Evolutionary conservation across 1,140 invertebrate genomes (phyloP), one percentile per base, ranked within the genome.

Genomic region (Drosophila kurseongensis): DNA sequence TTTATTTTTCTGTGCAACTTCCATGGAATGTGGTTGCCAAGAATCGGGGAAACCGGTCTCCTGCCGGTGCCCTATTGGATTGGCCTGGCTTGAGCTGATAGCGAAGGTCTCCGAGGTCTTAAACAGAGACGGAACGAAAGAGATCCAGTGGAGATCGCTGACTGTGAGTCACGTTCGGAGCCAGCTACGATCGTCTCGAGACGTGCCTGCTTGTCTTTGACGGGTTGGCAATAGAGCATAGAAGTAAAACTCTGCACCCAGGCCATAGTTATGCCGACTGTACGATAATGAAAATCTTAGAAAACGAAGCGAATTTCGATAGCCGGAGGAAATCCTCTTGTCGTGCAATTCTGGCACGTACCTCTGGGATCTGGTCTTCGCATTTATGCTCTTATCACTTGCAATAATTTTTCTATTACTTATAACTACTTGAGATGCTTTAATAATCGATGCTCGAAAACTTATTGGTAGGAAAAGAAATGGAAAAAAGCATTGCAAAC

Each of bases 21-120:
- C 44, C 44, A 32, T 71, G 68, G 68, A 71, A 71, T 71, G 68
- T 47, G 36, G 68, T 36, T 71, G 44, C 18, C 42, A 32, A 71
- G 68, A 71, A 68, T 68, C 61, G 65, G 38, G 47, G 18, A 68
- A 68, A 71, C 68, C 68, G 68, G 68, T 71, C 68, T 69, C 67
- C 63, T 71, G 67, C 62, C 48, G 67, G 27, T 57, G 67, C 65
- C 65, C 65, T 69, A 57, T 69, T 55, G 62, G 67, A 40, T 47
- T 40, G 67, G 48, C 58, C 29, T 35, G 60, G 65, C 60, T 38
- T 66, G 47, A 29, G 60, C 38, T 14, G 65, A 66, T 68, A 66
- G 65, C 65, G 65, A 71, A 71, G 67, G 67, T 71, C 65, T 71
- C 9, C 12, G 27, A 44, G 67, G 35, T 56, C 66, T 57, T 38